These are phyloP conservation scores for Drosophila pseudoobscura DNA, from an alignment of 1,140 invertebrate species.

Conservation along the genomic window DNA sequence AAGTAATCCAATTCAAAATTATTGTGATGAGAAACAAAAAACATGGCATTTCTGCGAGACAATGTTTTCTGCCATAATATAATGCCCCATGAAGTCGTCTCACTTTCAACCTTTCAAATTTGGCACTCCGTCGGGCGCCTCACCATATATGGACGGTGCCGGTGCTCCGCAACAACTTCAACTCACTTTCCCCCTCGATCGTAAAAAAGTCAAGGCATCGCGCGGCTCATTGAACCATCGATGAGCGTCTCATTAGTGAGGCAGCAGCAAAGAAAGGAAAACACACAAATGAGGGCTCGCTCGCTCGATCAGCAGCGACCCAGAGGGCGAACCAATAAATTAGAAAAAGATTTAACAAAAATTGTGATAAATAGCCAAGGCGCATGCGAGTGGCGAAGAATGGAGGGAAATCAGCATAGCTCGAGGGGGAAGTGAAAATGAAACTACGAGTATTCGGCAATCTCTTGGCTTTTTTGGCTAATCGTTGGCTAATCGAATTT, in stretches of 20 bases:
- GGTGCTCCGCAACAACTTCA: constrained; percentile 35
- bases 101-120: constrained; percentile 68
- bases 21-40: background rate
- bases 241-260: constrained; percentile 74
- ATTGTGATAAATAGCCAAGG: constrained; percentile 61
- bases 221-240: constrained; percentile 73
- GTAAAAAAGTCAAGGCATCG: constrained; percentile 56
- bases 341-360: constrained; percentile 62
- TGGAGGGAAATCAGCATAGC: constrained; percentile 56
- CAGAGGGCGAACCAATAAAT: constrained; percentile 54
- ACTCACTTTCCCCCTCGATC: constrained; percentile 50
- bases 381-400: constrained; percentile 2
- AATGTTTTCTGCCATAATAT: constrained; percentile 6
- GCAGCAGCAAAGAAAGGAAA: constrained; percentile 38
- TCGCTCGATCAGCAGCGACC: constrained; percentile 16
- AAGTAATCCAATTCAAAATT: too few species aligned
- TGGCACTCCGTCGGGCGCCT: constrained; percentile 54
- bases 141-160: constrained; percentile 38
- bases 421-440: constrained; percentile 33
- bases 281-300: constrained; percentile 42
- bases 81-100: constrained; percentile 24
- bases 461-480: background rate
- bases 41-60: constrained; percentile 9
- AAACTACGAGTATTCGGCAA: constrained; percentile 22
- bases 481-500: background rate